Percentiles rank a stretch among this genome's conserved stretches.
phyloP scores from a whole-genome alignment of 1,140 invertebrate species.

The Vollenhovia emeryi region DNA sequence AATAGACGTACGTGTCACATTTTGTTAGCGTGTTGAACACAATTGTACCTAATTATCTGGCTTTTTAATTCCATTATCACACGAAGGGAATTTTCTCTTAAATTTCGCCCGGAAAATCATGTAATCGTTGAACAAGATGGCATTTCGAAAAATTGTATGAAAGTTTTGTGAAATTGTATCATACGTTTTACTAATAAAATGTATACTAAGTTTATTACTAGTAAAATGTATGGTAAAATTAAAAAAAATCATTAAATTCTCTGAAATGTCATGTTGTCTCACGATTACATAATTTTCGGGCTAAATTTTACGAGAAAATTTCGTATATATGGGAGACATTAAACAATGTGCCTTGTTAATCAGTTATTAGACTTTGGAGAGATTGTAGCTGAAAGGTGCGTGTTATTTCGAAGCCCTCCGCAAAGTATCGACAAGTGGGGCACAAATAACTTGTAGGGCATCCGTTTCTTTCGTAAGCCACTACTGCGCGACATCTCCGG shows the following conservation, averaged over 20 bases:
- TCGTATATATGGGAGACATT: not conserved
- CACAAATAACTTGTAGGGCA: constrained; percentile 74
- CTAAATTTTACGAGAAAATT: too few relatives aligned
- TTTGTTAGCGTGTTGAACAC: not conserved
- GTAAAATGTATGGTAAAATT: too few relatives aligned
- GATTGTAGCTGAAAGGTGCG: not conserved
- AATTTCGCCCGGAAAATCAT: too few relatives aligned
- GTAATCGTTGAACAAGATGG: too few relatives aligned
- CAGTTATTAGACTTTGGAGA: not conserved
- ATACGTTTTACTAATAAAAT: too few relatives aligned
- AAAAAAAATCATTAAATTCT: too few relatives aligned
- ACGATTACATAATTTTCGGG: too few relatives aligned
- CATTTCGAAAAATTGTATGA: too few relatives aligned
- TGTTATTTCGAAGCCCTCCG: not conserved
- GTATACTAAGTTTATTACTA: too few relatives aligned
- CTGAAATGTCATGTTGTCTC: too few relatives aligned
- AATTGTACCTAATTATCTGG: not conserved
- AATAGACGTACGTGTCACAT: not conserved
- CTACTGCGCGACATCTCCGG: not conserved
- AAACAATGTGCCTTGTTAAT: not conserved
- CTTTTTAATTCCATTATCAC: not conserved
- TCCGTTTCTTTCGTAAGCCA: constrained; percentile 47
- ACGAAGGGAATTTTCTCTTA: too few relatives aligned
- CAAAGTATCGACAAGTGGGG: constrained; percentile 65
- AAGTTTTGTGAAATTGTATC: too few relatives aligned